Percentiles rank a stretch among this genome's conserved stretches.
Conservation (phyloP, 2,113 vertebrate species). For the Sturnira hondurensis region DNA sequence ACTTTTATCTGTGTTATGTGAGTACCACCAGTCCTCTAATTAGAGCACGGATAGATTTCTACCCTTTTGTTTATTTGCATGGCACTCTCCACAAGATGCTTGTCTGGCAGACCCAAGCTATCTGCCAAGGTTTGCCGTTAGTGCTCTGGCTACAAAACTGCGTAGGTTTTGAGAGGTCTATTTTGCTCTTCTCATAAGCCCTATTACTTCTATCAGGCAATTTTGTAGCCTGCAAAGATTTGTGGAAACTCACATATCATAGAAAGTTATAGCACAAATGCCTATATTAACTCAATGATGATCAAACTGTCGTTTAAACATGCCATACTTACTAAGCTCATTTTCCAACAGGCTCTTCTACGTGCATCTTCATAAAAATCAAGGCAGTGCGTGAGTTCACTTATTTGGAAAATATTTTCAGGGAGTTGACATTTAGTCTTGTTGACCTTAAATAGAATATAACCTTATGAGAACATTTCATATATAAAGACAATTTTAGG, state of each 20-base stretch:
- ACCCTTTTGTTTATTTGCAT: neutral
- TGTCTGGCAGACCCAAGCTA: neutral
- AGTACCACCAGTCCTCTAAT: neutral
- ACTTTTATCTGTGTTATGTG: neutral
- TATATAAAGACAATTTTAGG: neutral
- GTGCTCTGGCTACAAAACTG: neutral
- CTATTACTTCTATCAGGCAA: neutral
- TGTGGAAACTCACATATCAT: neutral
- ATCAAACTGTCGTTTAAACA: neutral
- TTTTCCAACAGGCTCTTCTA: neutral
- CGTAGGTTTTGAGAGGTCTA: neutral
- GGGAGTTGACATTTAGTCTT: conserved; percentile 43
- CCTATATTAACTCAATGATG: neutral
- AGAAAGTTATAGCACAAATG: neutral
- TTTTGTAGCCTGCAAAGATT: neutral
- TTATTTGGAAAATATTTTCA: conserved; percentile 62
- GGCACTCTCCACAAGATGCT: neutral
- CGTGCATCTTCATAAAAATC: neutral
- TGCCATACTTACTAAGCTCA: conserved; percentile 45
- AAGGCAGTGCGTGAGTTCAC: conserved; percentile 42
- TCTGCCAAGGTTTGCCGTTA: neutral
- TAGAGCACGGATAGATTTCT: neutral
- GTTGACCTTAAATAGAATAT: conserved; percentile 71
- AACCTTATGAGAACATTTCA: neutral
- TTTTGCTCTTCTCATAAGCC: neutral